phyloP scores from a whole-genome alignment of 2,888 invertebrate genomes.

The Oscheius myriophilus region DNA sequence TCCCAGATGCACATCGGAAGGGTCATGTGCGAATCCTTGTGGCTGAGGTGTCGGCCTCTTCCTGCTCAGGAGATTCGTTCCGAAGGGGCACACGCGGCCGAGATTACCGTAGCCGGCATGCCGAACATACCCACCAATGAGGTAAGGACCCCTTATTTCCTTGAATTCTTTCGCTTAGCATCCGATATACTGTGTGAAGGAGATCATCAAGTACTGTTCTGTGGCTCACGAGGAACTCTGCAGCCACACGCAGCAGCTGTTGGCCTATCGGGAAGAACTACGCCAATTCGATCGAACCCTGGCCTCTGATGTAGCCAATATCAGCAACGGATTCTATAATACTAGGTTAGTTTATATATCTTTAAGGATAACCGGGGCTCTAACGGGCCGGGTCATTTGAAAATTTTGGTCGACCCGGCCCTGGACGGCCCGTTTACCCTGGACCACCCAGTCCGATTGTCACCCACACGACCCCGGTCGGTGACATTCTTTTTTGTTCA shows the following conservation, averaged over 20 bases:
- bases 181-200: conserved; percentile 16
- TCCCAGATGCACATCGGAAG: conserved; percentile 89
- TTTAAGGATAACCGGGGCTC: no score
- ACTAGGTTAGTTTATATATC: no score
- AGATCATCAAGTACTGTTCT: conserved; percentile 34
- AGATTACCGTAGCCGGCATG: conserved; percentile 28
- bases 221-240: conserved; percentile 53
- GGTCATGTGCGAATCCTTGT: conserved; percentile 84
- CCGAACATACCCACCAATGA: conserved; percentile 20
- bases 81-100: conserved; percentile 37
- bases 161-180: not conserved
- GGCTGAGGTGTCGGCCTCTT: conserved; percentile 70
- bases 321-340: conserved; percentile 35
- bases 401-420: no score
- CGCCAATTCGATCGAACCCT: conserved; percentile 36
- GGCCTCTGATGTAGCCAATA: conserved; percentile 26
- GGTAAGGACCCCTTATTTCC: no score
- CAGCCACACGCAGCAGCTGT: conserved; percentile 43
- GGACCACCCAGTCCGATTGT: no score
- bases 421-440: no score
- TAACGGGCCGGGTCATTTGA: no score
- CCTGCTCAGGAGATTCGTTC: conserved; percentile 36
- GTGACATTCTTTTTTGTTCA: no score
- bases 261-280: conserved; percentile 46
- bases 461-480: no score